These are phyloP conservation scores for Petrocephalus schoutedeni DNA, from an alignment of 2,797 vertebrate genomes.

Conservation along the genomic window DNA sequence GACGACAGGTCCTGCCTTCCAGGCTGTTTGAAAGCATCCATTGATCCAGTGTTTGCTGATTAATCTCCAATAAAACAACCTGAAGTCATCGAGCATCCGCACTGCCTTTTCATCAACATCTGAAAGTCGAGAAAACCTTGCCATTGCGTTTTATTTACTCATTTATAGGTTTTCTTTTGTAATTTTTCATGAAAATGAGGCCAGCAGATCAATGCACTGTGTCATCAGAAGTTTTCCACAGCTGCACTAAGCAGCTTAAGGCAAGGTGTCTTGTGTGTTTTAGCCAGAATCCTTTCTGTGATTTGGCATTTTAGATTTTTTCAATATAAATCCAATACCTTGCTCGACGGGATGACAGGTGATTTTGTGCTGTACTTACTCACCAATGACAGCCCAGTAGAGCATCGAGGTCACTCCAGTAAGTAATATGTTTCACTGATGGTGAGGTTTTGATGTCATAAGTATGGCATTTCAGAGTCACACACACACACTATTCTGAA, in stretches of 20 bases:
- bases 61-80: slow-evolving; percentile 42
- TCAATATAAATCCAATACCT: not conserved
- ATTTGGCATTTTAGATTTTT: not conserved
- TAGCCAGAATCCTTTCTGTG: not conserved
- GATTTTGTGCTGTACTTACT: not conserved
- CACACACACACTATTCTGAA: not conserved
- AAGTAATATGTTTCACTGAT: not conserved
- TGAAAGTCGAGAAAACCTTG: not conserved
- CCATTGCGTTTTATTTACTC: not conserved
- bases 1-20: slow-evolving; percentile 32
- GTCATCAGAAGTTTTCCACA: not conserved
- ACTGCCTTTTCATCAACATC: slow-evolving; percentile 18
- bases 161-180: not conserved
- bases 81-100: slow-evolving; percentile 40
- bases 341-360: not conserved
- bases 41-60: slow-evolving; percentile 42
- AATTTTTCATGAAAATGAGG: not conserved
- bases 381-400: not conserved
- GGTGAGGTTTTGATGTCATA: not conserved
- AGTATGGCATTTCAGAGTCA: not conserved
- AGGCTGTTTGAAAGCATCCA: slow-evolving; percentile 35
- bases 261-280: not conserved
- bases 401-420: not conserved
- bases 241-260: too few relatives aligned
- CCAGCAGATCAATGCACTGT: not conserved